Conservation (phyloP, 2,113 vertebrate genomes). For the Nanorana parkeri region DNA sequence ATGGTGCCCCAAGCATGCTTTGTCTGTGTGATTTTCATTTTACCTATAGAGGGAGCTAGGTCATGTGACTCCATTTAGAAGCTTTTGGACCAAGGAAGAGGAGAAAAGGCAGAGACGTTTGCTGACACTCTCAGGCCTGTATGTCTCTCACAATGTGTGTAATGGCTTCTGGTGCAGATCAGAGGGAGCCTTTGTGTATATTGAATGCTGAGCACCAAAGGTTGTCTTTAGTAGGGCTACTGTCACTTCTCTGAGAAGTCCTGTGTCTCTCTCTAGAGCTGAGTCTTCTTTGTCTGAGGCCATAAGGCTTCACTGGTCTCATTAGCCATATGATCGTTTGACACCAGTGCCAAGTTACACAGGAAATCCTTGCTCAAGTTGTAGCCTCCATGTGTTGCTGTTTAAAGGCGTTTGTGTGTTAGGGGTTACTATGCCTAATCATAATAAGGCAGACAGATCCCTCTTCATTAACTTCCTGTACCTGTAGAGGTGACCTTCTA, state of each 20-base stretch:
- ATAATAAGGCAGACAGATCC: too few relatives aligned
- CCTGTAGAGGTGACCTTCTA: too few relatives aligned
- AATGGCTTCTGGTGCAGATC: neutral
- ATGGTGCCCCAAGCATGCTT: conserved; percentile 72
- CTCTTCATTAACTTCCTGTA: too few relatives aligned
- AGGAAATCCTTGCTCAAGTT: too few relatives aligned
- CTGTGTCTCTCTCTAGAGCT: neutral
- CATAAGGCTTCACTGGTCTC: too few relatives aligned
- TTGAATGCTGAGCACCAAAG: conserved; percentile 1
- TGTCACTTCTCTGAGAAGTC: neutral
- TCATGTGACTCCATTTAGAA: conserved; percentile 69
- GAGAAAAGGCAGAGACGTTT: conserved; percentile 13
- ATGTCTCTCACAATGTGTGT: neutral
- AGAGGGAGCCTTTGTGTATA: neutral
- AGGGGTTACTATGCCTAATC: too few relatives aligned
- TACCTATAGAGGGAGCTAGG: conserved; percentile 79
- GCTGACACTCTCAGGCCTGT: conserved; percentile 27
- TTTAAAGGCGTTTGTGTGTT: too few relatives aligned
- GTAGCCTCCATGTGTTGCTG: too few relatives aligned
- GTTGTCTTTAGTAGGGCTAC: too few relatives aligned
- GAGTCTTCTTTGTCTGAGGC: neutral
- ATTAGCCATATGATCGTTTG: too few relatives aligned
- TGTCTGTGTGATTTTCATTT: conserved; percentile 62
- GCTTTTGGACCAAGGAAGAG: conserved; percentile 69
- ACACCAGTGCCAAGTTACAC: too few relatives aligned